A percentile compares a stretch with the other conserved stretches of the same genome.
Conservation (phyloP, 2,888 invertebrate species). For the Lampropteryx suffumata region DNA sequence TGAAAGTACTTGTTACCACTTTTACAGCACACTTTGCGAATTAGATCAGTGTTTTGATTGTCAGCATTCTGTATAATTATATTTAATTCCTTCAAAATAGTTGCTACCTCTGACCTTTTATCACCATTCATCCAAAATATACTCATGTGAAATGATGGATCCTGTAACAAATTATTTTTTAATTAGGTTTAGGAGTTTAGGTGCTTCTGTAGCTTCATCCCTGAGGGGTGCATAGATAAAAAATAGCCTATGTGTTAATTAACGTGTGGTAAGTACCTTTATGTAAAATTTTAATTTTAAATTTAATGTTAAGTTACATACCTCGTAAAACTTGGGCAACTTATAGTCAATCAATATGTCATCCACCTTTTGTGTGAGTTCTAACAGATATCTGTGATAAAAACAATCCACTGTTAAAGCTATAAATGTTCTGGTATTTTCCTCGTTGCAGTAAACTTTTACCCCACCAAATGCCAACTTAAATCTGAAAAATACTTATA, state of each 20-base stretch:
- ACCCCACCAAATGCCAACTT: slow-evolving; percentile 83
- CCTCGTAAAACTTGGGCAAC: slow-evolving; percentile 90
- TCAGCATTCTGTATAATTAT: slow-evolving; percentile 55
- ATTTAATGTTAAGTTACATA: too few species aligned
- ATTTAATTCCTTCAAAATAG: slow-evolving; percentile 78
- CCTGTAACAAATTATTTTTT: slow-evolving; percentile 76
- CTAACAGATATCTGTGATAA: slow-evolving; percentile 79
- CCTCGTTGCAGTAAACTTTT: slow-evolving; percentile 92
- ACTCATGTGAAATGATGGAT: slow-evolving; percentile 93
- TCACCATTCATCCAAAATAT: slow-evolving; percentile 91
- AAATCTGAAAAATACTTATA: slow-evolving; percentile 82
- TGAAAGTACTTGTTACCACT: slow-evolving; percentile 88
- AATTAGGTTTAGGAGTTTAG: neutral
- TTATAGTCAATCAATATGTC: slow-evolving; percentile 87
- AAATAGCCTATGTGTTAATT: too few species aligned
- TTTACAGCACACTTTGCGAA: slow-evolving; percentile 86
- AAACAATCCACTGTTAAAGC: slow-evolving; percentile 85
- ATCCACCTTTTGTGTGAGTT: slow-evolving; percentile 85
- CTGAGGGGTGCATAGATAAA: too few species aligned
- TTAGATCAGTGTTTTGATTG: slow-evolving; percentile 67
- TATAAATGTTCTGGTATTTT: slow-evolving; percentile 92
- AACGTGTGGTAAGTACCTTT: too few species aligned
- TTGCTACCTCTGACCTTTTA: slow-evolving; percentile 73
- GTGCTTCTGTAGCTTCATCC: too few species aligned
- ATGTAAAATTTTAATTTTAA: too few species aligned